phyloP scores from a whole-genome alignment of 92 coral and sea anemone species.

The Epizoanthus ramosus region DNA sequence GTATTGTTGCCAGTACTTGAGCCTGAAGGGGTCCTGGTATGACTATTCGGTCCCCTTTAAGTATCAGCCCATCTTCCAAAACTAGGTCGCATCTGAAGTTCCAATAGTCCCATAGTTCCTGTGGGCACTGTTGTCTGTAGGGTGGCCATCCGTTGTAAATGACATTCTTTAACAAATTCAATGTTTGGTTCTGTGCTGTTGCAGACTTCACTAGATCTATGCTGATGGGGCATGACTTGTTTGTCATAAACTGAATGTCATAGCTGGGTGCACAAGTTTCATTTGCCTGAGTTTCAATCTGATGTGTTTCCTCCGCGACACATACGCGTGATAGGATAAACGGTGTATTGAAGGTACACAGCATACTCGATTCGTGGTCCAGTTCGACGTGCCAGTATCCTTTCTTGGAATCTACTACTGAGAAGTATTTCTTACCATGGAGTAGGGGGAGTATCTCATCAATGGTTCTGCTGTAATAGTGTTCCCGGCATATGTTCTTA shows the following conservation, averaged over 20 bases:
- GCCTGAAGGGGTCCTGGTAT: too few species aligned
- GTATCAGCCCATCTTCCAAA: slow-evolving; percentile 55
- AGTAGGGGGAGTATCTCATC: slow-evolving; percentile 63
- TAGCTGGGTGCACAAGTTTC: neutral
- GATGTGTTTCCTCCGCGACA: too few species aligned
- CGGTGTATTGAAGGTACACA: slow-evolving; percentile 75
- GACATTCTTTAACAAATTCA: neutral
- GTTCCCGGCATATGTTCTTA: slow-evolving; percentile 61
- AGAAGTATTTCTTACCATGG: slow-evolving; percentile 59
- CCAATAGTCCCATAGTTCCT: slow-evolving; percentile 46
- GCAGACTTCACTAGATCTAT: neutral
- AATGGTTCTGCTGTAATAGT: slow-evolving; percentile 66
- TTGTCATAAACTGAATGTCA: slow-evolving; percentile 5
- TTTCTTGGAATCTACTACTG: slow-evolving; percentile 54
- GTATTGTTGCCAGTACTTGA: too few species aligned
- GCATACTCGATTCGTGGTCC: slow-evolving; percentile 58
- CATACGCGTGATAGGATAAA: neutral
- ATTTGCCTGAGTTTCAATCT: neutral
- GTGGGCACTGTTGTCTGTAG: slow-evolving; percentile 38
- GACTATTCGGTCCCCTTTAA: neutral
- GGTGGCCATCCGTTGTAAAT: slow-evolving; percentile 29
- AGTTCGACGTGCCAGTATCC: slow-evolving; percentile 74
- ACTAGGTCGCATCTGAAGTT: slow-evolving; percentile 63
- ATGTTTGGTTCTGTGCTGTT: slow-evolving; percentile 16
- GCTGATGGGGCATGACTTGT: neutral